Conservation (phyloP, 2,888 invertebrate genomes). For the Ischnura elegans region DNA sequence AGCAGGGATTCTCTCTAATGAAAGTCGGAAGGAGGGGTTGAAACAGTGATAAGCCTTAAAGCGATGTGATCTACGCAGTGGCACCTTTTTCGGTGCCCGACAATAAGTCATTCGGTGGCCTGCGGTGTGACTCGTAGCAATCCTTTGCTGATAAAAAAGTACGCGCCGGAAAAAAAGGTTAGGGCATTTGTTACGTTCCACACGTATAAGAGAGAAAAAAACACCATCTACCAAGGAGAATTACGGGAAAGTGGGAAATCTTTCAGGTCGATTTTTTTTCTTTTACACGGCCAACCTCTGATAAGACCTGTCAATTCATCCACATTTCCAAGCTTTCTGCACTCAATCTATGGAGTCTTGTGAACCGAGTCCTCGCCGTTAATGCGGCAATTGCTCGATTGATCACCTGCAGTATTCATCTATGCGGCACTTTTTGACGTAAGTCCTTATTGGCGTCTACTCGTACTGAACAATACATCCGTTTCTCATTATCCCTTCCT, state of each 20-base stretch:
- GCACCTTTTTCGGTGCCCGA: background rate
- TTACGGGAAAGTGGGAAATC: background rate
- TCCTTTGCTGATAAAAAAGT: background rate
- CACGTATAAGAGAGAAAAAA: background rate
- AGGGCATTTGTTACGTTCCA: background rate
- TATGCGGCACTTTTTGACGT: background rate
- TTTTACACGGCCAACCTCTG: background rate
- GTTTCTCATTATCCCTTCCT: no score
- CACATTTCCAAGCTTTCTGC: background rate
- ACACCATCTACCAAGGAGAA: background rate
- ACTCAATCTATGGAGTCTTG: background rate
- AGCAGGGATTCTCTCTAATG: background rate
- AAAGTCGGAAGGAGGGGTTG: background rate
- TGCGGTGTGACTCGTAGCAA: background rate
- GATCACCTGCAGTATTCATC: background rate
- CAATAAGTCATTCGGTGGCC: constrained; percentile 7
- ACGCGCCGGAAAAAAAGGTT: background rate
- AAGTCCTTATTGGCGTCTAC: no score
- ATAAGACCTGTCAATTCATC: background rate
- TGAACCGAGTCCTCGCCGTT: background rate
- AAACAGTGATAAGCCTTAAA: background rate
- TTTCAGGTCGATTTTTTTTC: background rate
- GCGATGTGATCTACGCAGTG: background rate
- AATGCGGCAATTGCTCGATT: background rate
- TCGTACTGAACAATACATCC: no score